Evolutionary conservation across 1,140 invertebrate species (phyloP).

Genomic region (Philotrypesis tridentata): DNA sequence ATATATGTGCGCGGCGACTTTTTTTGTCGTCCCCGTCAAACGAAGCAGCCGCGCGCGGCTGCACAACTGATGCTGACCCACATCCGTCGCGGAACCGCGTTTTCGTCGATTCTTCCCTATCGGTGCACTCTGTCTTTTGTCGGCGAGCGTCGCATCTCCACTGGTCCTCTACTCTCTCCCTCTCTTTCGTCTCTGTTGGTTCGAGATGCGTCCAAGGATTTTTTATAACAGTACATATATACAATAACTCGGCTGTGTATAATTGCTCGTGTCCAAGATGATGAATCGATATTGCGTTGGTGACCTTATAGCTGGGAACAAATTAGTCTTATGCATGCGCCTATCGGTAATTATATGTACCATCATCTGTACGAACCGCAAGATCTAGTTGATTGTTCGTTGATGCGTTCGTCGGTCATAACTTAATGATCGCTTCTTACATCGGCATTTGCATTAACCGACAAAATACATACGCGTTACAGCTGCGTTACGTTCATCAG

Average conservation of each 20-base stretch:
- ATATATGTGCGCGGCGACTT: neutral
- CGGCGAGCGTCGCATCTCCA: neutral
- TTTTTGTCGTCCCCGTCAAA: neutral
- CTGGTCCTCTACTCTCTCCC: too few relatives aligned
- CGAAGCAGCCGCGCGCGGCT: too few relatives aligned
- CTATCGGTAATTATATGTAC: too few relatives aligned
- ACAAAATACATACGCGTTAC: too few relatives aligned
- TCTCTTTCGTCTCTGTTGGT: neutral
- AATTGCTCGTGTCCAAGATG: neutral
- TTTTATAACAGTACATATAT: neutral
- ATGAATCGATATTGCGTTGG: neutral
- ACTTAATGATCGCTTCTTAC: too few relatives aligned
- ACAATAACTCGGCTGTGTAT: too few relatives aligned
- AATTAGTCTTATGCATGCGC: neutral
- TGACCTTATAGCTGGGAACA: neutral
- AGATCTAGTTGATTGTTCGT: neutral
- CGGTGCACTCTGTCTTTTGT: too few relatives aligned
- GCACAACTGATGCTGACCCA: neutral
- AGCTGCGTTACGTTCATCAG: too few relatives aligned
- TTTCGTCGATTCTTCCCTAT: neutral
- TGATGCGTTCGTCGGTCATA: too few relatives aligned
- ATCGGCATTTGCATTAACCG: neutral
- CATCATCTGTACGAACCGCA: neutral
- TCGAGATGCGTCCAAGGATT: too few relatives aligned
- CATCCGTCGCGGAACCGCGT: neutral